phyloP scores from a whole-genome alignment of 2,113 vertebrate species.

The Oryzias javanicus region DNA sequence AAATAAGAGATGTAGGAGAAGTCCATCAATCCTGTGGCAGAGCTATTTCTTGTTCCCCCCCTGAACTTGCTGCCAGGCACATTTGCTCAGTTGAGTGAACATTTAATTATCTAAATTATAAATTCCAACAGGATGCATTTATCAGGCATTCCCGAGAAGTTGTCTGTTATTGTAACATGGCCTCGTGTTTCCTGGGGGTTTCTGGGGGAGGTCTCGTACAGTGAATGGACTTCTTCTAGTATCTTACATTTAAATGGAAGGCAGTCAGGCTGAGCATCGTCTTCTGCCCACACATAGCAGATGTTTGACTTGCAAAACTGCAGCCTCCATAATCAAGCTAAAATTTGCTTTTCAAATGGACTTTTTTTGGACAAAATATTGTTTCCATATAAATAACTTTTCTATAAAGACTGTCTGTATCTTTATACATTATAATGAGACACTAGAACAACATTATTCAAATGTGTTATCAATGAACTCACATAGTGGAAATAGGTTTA shows the following conservation, averaged over 20 bases:
- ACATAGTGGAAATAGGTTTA: too few relatives aligned
- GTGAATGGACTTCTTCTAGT: conserved; percentile 32
- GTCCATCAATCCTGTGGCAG: conserved; percentile 45
- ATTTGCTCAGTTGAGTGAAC: conserved; percentile 35
- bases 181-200: conserved; percentile 31
- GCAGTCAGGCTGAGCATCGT: conserved; percentile 4
- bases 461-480: too few relatives aligned
- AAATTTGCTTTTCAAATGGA: conserved; percentile 9
- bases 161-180: conserved; percentile 39
- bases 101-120: conserved; percentile 58
- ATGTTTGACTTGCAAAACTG: conserved; percentile 18
- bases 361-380: background rate
- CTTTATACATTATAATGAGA: too few relatives aligned
- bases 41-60: conserved; percentile 21
- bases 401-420: background rate
- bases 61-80: conserved; percentile 35
- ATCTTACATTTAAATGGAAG: conserved; percentile 42
- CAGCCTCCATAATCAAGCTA: background rate
- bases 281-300: conserved; percentile 18
- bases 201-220: conserved; percentile 26
- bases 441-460: too few relatives aligned
- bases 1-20: conserved; percentile 16
- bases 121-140: conserved; percentile 44
- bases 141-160: conserved; percentile 47
- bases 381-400: conserved; percentile 1